These are phyloP conservation scores for Sorex araneus DNA, from an alignment of 2,113 vertebrate species.

Conservation along the genomic window DNA sequence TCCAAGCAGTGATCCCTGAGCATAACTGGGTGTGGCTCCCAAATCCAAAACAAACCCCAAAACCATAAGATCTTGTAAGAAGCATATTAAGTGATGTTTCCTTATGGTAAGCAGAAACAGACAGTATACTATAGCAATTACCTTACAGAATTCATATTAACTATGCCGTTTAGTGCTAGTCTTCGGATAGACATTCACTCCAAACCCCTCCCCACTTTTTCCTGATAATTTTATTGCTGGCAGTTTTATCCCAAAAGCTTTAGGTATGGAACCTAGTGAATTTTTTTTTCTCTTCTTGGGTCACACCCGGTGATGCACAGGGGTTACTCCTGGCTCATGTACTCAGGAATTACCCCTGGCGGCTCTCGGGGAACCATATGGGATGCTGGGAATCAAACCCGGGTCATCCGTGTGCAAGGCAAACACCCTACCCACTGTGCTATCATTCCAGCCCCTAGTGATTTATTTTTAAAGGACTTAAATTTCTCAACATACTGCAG, in stretches of 20 bases:
- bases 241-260: constrained; percentile 21
- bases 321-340: too few species aligned
- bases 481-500: constrained; percentile 22
- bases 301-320: too few species aligned
- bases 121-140: constrained; percentile 15
- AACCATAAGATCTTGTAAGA: constrained; percentile 4
- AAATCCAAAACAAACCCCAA: neutral
- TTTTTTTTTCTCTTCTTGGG: too few species aligned
- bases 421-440: too few species aligned
- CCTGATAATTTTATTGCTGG: constrained; percentile 21
- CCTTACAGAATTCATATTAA: constrained; percentile 13
- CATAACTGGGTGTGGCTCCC: too few species aligned
- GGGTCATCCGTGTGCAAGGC: too few species aligned
- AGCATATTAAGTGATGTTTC: neutral
- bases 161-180: neutral
- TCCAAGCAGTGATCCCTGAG: too few species aligned
- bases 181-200: neutral
- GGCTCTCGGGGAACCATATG: too few species aligned
- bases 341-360: too few species aligned
- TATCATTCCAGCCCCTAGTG: too few species aligned
- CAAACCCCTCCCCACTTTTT: neutral
- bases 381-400: too few species aligned
- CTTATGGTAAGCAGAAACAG: constrained; percentile 44
- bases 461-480: neutral
- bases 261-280: neutral